Conservation (phyloP, 2,113 vertebrate species). For the Micromys minutus region DNA sequence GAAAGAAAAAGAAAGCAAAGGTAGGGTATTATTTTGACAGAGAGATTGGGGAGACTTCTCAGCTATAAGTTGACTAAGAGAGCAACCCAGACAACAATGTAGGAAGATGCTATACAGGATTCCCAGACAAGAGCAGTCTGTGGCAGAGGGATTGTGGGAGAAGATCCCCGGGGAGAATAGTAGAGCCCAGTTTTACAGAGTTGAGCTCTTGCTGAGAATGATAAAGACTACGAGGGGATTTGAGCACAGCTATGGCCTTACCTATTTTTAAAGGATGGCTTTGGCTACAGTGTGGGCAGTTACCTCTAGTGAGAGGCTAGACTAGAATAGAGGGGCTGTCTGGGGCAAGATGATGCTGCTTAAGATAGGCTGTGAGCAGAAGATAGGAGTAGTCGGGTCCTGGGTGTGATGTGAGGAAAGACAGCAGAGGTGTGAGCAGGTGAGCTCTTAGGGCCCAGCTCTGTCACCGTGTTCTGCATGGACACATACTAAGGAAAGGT, state of each 20-base stretch:
- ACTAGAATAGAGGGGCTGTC: neutral
- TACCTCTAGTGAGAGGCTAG: neutral
- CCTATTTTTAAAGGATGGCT: neutral
- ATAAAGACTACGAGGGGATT: neutral
- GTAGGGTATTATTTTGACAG: neutral
- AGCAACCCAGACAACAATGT: neutral
- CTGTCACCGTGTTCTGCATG: neutral
- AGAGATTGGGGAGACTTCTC: neutral
- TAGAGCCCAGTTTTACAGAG: neutral
- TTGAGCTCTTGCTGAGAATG: neutral
- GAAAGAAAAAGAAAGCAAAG: neutral
- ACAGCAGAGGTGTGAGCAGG: neutral
- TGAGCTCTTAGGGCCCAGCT: neutral
- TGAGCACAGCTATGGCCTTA: neutral
- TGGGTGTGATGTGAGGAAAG: neutral
- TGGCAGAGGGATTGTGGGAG: neutral
- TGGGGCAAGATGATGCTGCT: neutral
- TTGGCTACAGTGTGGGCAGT: neutral
- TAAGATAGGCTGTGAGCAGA: neutral
- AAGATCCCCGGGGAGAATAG: neutral
- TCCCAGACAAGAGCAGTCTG: neutral
- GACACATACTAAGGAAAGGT: neutral
- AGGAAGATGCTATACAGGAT: neutral
- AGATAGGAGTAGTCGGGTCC: neutral
- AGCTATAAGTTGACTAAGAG: neutral